These are phyloP conservation scores for Ectemnius cavifrons DNA, from an alignment of 2,888 invertebrate species.

Conservation along the genomic window DNA sequence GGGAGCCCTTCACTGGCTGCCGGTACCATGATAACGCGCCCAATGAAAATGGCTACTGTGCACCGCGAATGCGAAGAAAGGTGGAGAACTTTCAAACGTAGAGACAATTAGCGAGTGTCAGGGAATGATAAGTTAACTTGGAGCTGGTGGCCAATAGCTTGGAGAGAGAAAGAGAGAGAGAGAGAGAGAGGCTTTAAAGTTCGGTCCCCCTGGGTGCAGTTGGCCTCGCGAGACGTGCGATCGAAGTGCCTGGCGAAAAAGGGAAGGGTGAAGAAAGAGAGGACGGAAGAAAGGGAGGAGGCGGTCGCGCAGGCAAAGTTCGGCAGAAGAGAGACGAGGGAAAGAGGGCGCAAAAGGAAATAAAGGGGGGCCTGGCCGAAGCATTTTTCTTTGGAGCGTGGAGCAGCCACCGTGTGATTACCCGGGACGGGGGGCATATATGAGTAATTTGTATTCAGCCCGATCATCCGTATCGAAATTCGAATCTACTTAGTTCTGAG, in stretches of 20 bases:
- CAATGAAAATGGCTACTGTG: too few relatives aligned
- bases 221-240: constrained; percentile 21
- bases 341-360: constrained; percentile 55
- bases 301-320: constrained; percentile 19
- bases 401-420: constrained; percentile 78
- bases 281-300: constrained; percentile 26
- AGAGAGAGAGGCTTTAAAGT: too few relatives aligned
- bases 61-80: too few relatives aligned
- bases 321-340: constrained; percentile 26
- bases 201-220: background rate
- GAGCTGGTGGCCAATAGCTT: background rate
- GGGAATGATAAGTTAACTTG: too few relatives aligned
- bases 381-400: constrained; percentile 74
- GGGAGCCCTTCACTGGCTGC: too few relatives aligned
- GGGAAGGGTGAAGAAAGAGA: background rate
- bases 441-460: constrained; percentile 79
- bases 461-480: constrained; percentile 79
- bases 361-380: constrained; percentile 59
- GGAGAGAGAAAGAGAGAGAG: background rate
- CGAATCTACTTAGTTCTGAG: constrained; percentile 79
- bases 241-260: background rate
- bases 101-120: too few relatives aligned
- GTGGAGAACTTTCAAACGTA: too few relatives aligned
- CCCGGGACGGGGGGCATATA: constrained; percentile 74
- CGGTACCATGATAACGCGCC: too few relatives aligned